phyloP scores from a whole-genome alignment of 2,888 invertebrate species.

The Drosophila affinis region DNA sequence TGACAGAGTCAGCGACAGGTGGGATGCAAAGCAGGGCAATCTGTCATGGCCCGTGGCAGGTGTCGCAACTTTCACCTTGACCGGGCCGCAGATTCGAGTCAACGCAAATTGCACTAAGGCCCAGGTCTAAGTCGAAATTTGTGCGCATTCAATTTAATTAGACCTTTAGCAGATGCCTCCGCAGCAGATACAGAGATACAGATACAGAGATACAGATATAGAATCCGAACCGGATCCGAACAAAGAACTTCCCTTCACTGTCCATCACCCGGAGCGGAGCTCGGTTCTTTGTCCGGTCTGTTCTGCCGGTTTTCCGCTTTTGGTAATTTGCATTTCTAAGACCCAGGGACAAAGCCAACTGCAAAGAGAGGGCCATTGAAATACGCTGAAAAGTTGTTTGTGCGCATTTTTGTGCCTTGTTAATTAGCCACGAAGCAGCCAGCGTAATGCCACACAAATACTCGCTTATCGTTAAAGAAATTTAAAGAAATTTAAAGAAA shows the following conservation, averaged over 20 bases:
- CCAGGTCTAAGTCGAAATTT: constrained; percentile 50
- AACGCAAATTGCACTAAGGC: constrained; percentile 46
- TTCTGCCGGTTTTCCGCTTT: constrained; percentile 9
- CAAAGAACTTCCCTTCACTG: constrained; percentile 78
- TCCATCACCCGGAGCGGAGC: constrained; percentile 17
- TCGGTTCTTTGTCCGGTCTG: constrained; percentile 11
- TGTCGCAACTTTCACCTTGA: constrained; percentile 82
- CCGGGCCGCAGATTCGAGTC: constrained; percentile 54
- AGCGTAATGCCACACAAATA: constrained; percentile 29
- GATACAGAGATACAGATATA: neutral
- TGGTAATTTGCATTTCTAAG: constrained; percentile 72
- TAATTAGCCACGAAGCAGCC: constrained; percentile 65
- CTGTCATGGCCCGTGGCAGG: constrained; percentile 56
- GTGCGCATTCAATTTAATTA: constrained; percentile 55
- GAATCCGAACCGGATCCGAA: constrained; percentile 36
- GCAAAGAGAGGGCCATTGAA: constrained; percentile 24
- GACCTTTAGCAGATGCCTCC: constrained; percentile 43
- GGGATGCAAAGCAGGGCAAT: constrained; percentile 19
- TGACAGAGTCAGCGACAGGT: neutral
- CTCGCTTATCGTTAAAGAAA: constrained; percentile 21
- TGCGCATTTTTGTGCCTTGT: constrained; percentile 50
- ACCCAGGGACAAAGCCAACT: constrained; percentile 56
- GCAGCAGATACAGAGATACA: neutral
- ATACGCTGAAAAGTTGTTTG: constrained; percentile 40
- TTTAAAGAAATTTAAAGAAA: neutral